Percentiles rank a stretch among this genome's conserved stretches.
Conservation (phyloP, 1,140 invertebrate species). For the Eriosoma lanigerum region DNA sequence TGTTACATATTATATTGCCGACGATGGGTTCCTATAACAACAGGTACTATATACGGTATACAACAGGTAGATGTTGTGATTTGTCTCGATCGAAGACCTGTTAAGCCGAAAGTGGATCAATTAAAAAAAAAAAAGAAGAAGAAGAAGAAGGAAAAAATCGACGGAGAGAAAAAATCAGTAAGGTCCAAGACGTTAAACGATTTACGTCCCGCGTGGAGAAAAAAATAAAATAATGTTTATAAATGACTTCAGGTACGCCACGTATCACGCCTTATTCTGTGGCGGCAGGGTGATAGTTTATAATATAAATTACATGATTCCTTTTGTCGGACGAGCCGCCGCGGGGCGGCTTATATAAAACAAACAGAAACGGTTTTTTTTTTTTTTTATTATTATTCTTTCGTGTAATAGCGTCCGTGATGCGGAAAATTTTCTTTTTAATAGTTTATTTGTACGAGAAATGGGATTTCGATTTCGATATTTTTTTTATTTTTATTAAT, state of each 20-base stretch:
- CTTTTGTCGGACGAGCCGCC: constrained; percentile 28
- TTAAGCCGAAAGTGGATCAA: constrained; percentile 16
- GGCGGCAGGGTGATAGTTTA: constrained; percentile 18
- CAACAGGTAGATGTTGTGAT: neutral
- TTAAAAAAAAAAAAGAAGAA: constrained; percentile 23
- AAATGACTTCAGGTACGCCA: constrained; percentile 22
- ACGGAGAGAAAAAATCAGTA: constrained; percentile 10
- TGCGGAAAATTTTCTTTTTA: constrained; percentile 41
- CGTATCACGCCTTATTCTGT: constrained; percentile 26
- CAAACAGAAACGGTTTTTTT: constrained; percentile 34
- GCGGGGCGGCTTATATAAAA: constrained; percentile 32
- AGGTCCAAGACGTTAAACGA: constrained; percentile 37
- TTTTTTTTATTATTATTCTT: no score
- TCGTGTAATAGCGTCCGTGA: constrained; percentile 13
- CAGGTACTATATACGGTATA: neutral
- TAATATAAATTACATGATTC: neutral
- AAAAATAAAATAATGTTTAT: neutral
- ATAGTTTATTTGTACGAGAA: constrained; percentile 44
- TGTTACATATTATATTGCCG: neutral
- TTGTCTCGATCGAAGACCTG: constrained; percentile 19
- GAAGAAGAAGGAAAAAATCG: no score
- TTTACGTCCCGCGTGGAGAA: constrained; percentile 15
- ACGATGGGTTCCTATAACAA: neutral
- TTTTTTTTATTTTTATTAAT: constrained; percentile 16
- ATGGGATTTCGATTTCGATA: constrained; percentile 18